Conservation (phyloP, 2,888 invertebrate species). For the Steinernema carpocapsae region DNA sequence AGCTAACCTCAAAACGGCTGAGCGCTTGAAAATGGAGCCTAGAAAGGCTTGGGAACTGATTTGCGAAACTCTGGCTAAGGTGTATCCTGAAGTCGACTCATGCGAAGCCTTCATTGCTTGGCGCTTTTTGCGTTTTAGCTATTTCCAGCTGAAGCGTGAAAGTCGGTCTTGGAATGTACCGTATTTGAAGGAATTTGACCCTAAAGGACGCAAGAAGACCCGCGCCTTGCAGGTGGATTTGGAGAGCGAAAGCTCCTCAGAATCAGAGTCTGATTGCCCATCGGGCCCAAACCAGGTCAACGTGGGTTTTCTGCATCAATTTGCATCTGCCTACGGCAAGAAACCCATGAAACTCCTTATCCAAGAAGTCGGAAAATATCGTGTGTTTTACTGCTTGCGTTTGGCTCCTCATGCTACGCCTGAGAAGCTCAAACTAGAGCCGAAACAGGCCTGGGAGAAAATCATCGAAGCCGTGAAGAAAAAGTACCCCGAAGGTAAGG, state of each 20-base stretch:
- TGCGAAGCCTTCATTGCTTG: not conserved
- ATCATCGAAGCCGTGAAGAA: not conserved
- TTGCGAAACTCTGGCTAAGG: not conserved
- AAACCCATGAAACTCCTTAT: not conserved
- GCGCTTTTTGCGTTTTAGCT: not conserved
- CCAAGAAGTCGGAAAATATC: not conserved
- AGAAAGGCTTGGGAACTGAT: not conserved
- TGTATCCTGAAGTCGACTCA: not conserved
- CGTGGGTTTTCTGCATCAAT: not conserved
- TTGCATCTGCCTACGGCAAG: not conserved
- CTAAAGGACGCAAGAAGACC: no score
- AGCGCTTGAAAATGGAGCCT: not conserved
- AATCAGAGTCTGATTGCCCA: no score
- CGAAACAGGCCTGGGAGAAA: not conserved
- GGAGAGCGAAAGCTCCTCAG: no score
- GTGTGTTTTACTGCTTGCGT: not conserved
- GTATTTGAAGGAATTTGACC: no score
- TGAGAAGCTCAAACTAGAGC: not conserved
- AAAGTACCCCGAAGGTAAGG: not conserved
- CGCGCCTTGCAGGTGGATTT: no score
- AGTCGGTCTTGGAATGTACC: no score
- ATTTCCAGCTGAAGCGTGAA: not conserved
- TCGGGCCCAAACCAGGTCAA: no score
- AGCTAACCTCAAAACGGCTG: not conserved
- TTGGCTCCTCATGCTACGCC: not conserved